Conservation (phyloP, 2,113 vertebrate species). For the Turdus rufiventris region DNA sequence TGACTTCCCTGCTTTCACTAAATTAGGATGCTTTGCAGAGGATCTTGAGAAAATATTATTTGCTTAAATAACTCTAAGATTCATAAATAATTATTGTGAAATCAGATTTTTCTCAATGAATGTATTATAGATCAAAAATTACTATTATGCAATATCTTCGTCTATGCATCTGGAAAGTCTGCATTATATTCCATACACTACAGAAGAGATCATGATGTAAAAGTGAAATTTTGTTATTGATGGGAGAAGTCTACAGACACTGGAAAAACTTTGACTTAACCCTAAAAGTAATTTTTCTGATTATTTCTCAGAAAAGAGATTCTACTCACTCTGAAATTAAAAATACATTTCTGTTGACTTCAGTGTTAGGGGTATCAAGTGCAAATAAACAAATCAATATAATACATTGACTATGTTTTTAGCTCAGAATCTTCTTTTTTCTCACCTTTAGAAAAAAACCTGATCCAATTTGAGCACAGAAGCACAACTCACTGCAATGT, state of each 20-base stretch:
- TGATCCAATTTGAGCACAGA: neutral
- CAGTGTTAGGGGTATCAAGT: neutral
- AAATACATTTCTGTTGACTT: neutral
- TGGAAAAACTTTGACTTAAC: neutral
- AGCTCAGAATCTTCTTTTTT: neutral
- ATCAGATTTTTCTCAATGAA: neutral
- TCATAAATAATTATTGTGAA: neutral
- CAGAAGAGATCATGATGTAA: neutral
- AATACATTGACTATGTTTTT: neutral
- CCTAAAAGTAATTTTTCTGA: neutral
- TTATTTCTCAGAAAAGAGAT: neutral
- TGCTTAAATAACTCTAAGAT: neutral
- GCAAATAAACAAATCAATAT: neutral
- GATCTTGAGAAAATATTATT: neutral
- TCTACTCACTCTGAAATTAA: neutral
- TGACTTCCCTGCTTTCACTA: neutral
- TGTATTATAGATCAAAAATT: neutral
- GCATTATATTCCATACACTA: neutral
- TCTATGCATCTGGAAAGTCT: neutral
- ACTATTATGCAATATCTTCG: neutral
- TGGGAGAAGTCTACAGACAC: neutral
- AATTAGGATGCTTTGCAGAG: neutral
- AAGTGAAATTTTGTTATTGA: neutral
- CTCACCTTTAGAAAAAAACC: neutral
- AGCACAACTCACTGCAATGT: neutral